These are phyloP conservation scores for Catharus fuscescens DNA, from an alignment of 2,113 vertebrate species.

Conservation along the genomic window DNA sequence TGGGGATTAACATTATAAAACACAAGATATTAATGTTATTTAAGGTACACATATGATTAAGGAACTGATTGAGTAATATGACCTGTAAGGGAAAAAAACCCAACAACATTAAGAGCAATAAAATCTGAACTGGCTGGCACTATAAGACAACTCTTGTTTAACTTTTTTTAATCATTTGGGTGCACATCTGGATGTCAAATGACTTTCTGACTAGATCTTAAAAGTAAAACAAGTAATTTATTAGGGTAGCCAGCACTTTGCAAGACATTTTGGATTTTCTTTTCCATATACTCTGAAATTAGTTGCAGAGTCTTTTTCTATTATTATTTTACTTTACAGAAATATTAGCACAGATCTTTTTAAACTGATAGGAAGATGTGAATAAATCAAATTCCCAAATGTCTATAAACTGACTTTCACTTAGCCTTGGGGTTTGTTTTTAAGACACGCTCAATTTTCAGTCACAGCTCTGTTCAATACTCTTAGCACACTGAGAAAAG, in stretches of 20 bases:
- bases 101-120: not conserved
- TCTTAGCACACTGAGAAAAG: not conserved
- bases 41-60: not conserved
- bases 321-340: constrained; percentile 24
- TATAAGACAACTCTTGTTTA: not conserved
- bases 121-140: not conserved
- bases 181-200: not conserved
- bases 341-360: not conserved
- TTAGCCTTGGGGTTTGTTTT: constrained; percentile 45
- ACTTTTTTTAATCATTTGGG: not conserved
- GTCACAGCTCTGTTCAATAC: constrained; percentile 25
- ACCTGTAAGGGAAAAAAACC: not conserved
- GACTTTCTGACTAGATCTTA: not conserved
- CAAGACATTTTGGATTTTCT: not conserved
- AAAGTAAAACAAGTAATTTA: not conserved
- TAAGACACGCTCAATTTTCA: constrained; percentile 42
- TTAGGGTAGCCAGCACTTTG: not conserved
- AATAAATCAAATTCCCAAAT: constrained; percentile 45
- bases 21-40: not conserved
- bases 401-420: constrained; percentile 43
- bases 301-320: rapidly evolving
- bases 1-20: not conserved
- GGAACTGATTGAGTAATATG: not conserved
- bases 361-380: not conserved
- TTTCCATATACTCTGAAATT: not conserved